These are phyloP conservation scores for Conomelus anceps DNA, from an alignment of 2,888 invertebrate genomes.

Conservation along the genomic window DNA sequence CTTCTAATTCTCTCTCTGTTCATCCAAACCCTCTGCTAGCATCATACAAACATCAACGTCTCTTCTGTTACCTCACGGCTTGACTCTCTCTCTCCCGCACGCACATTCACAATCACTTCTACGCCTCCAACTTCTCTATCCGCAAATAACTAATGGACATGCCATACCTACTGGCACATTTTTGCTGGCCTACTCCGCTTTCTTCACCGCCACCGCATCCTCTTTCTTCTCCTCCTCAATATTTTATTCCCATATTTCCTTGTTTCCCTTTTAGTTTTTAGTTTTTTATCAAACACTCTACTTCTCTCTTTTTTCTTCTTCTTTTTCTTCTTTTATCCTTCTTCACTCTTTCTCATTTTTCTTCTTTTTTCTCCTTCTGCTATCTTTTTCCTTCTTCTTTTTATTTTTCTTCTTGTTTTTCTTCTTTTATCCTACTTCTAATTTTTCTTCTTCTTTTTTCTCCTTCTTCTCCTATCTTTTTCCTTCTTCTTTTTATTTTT, in stretches of 20 bases:
- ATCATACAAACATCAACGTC: not conserved
- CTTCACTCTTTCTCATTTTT: no score
- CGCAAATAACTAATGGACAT: not conserved
- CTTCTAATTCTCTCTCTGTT: not conserved
- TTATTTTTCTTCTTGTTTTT: no score
- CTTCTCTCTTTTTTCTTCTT: not conserved
- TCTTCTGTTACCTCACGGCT: not conserved
- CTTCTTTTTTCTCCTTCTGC: no score
- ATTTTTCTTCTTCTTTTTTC: no score
- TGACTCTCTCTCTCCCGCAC: not conserved
- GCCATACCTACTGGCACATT: not conserved
- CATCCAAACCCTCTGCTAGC: not conserved
- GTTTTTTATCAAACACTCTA: no score
- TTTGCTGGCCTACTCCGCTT: not conserved
- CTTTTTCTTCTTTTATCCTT: no score
- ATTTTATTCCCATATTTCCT: not conserved
- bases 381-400: no score
- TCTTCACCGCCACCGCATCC: no score
- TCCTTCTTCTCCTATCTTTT: no score
- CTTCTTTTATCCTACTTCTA: no score
- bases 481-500: no score
- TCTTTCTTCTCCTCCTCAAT: no score
- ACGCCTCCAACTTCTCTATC: not conserved
- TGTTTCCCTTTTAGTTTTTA: not conserved
- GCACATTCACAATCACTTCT: not conserved